Evolutionary conservation across 2,888 invertebrate species (phyloP).

Genomic region (Drosophila histrio): DNA sequence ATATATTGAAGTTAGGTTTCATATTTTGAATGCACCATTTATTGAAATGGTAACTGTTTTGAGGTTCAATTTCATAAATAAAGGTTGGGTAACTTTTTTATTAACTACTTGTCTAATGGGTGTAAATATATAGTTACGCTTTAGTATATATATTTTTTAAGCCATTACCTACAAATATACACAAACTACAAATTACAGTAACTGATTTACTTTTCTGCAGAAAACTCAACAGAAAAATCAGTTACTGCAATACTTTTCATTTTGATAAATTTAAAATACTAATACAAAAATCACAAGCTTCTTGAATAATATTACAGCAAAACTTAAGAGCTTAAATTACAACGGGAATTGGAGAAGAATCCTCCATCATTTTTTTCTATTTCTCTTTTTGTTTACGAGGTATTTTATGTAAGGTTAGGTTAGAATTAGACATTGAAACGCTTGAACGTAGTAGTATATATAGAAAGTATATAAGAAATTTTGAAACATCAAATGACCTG

Average conservation of each 20-base stretch:
- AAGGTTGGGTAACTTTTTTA: neutral
- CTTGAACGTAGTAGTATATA: constrained; percentile 58
- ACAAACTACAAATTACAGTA: constrained; percentile 21
- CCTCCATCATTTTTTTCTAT: too few species aligned
- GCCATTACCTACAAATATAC: constrained; percentile 1
- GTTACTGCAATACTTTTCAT: constrained; percentile 19
- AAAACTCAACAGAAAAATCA: neutral
- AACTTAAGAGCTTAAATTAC: constrained; percentile 44
- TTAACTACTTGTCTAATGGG: neutral
- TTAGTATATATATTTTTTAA: neutral
- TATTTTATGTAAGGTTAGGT: neutral
- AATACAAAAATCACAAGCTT: constrained; percentile 8
- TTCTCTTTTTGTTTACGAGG: constrained; percentile 22
- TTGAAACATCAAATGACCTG: constrained; percentile 85
- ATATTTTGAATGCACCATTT: too few species aligned
- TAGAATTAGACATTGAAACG: constrained; percentile 20
- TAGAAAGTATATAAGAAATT: constrained; percentile 70
- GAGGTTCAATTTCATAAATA: too few species aligned
- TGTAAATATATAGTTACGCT: neutral
- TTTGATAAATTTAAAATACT: neutral
- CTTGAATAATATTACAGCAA: constrained; percentile 41
- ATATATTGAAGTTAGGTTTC: too few species aligned
- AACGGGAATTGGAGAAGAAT: constrained; percentile 31
- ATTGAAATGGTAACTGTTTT: too few species aligned
- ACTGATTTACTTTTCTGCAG: constrained; percentile 2